Evolutionary conservation across 2,888 invertebrate species (phyloP), one percentile per base, ranked within the genome.

Genomic region (Masnerella sp.): DNA sequence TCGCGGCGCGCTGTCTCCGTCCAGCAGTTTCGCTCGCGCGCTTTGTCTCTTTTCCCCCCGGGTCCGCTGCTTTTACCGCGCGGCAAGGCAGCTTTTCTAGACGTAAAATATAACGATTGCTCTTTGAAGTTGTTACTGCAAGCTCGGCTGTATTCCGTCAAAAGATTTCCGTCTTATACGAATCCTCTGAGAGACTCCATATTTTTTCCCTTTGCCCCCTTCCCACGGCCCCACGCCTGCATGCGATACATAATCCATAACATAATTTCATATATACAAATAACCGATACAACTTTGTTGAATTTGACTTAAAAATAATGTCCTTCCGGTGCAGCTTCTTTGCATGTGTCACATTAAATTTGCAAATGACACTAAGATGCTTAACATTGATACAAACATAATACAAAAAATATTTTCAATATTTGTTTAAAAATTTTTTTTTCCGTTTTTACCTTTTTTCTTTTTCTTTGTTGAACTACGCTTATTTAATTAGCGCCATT

Each of bases 101-200:
- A 71, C 77, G 67, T 68, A 54, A 77, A 80, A 79, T 78, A 77
- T 79, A 81, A 81, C 75, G 78, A 81, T 81, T 80, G 79, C 80
- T 77, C 81, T 81, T 81, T 81, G 81, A 80, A 77, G 79, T 75
- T 76, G 78, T 79, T 73, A 77, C 76, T 75, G 74, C 76, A 56
- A 77, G 75, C 71, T 74, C 61, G 72, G 62, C 52, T 74, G 64
- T 73, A 77, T 79, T 77, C 75, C 61, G 77, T 79, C 74, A 76
- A 74, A 78, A 77, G 71, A 76, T 76, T 79, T 76, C 70, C 75
- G 61, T 75, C 69, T 51, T 62, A 68, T 73, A 68, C 45, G 73
- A 62, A 73, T 73, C 73, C 67, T 73, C 67, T 54, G 67, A 65
- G 51, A 70, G 40, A 52, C 51, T 67, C 52, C 49, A 70, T 62